These are phyloP conservation scores for Rhopalosiphum nymphaeae DNA, from an alignment of 2,888 invertebrate species.

Conservation along the genomic window DNA sequence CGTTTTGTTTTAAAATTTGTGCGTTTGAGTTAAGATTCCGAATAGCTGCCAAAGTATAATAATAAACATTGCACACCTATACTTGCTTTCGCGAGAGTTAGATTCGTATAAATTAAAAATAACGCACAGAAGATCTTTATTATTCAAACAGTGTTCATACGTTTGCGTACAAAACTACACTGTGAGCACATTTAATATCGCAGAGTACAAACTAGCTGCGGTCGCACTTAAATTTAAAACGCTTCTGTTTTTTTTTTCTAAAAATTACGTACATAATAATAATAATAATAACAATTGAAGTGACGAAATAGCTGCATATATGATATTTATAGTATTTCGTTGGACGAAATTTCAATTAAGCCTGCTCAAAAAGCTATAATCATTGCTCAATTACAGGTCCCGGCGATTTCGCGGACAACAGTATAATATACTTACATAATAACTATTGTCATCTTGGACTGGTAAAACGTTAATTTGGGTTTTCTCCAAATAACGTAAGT, in stretches of 20 bases:
- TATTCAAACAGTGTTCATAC: background rate
- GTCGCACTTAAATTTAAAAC: background rate
- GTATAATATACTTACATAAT: background rate
- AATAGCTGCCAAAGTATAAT: conserved; percentile 50
- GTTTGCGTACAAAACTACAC: background rate
- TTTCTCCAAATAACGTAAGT: background rate
- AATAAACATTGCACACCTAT: conserved; percentile 21
- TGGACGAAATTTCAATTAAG: background rate
- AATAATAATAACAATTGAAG: background rate
- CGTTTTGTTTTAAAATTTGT: background rate
- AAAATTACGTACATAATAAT: background rate
- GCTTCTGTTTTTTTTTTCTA: background rate
- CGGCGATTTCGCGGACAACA: background rate
- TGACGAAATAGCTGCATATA: background rate
- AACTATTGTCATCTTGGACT: background rate
- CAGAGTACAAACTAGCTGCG: background rate
- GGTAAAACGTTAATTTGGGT: background rate
- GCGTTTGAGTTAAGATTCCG: background rate
- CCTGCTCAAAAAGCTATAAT: background rate
- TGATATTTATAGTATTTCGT: background rate
- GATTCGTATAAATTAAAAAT: conserved; percentile 31
- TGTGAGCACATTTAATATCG: background rate
- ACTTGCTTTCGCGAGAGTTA: background rate
- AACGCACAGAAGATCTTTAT: conserved; percentile 20
- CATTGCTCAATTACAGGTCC: background rate